These are phyloP conservation scores for Baronia brevicornis DNA, from an alignment of 2,888 invertebrate genomes.

Conservation along the genomic window DNA sequence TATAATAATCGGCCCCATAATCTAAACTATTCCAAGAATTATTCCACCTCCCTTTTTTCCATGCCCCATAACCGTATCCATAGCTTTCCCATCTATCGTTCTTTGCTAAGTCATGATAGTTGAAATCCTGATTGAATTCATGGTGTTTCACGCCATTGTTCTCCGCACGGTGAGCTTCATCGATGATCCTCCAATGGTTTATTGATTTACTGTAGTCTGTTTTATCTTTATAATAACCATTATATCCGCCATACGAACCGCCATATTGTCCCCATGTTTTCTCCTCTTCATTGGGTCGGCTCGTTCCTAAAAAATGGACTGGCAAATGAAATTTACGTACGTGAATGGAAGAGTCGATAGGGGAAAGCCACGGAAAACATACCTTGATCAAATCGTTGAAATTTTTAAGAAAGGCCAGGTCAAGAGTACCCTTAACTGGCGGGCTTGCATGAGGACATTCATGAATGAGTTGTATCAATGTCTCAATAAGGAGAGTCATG, in stretches of 20 bases:
- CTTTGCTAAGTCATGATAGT: slow-evolving; percentile 62
- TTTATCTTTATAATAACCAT: slow-evolving; percentile 52
- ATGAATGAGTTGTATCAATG: too few relatives aligned
- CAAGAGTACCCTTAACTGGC: too few relatives aligned
- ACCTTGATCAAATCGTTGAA: too few relatives aligned
- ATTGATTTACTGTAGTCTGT: slow-evolving; percentile 59
- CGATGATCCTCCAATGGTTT: slow-evolving; percentile 71
- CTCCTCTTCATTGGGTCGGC: slow-evolving; percentile 46
- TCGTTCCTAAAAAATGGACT: slow-evolving; percentile 31
- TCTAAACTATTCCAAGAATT: slow-evolving; percentile 39
- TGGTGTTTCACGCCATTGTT: slow-evolving; percentile 48
- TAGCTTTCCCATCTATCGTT: slow-evolving; percentile 31
- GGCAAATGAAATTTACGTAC: slow-evolving; percentile 5
- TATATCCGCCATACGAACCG: slow-evolving; percentile 68
- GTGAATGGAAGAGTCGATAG: too few relatives aligned
- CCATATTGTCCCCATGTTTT: slow-evolving; percentile 78
- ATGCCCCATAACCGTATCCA: slow-evolving; percentile 47
- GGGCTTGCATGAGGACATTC: too few relatives aligned
- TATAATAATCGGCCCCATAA: slow-evolving; percentile 34
- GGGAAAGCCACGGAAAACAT: too few relatives aligned
- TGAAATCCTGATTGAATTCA: slow-evolving; percentile 41
- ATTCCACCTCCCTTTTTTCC: slow-evolving; percentile 56
- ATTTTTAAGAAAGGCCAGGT: too few relatives aligned
- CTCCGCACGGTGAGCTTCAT: slow-evolving; percentile 35
- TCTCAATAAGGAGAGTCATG: too few relatives aligned